These are phyloP conservation scores for Pangasius sanitwongsei DNA, from an alignment of 2,797 vertebrate genomes.

Conservation along the genomic window DNA sequence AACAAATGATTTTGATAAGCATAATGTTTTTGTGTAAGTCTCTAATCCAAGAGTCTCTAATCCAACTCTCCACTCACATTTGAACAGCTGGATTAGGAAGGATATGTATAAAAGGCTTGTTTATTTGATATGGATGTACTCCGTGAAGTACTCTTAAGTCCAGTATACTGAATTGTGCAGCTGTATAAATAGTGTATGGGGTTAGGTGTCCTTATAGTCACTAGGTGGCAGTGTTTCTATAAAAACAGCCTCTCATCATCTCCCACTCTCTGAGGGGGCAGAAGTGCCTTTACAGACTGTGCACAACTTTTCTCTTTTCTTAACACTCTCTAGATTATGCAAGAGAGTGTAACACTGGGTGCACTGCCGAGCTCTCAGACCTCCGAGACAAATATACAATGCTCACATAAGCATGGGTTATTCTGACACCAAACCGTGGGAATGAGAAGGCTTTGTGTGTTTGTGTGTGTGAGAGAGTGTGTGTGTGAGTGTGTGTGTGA, in stretches of 20 bases:
- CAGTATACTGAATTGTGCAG: not conserved
- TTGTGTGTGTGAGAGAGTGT: not conserved
- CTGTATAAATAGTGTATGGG: not conserved
- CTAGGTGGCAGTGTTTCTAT: constrained; percentile 64
- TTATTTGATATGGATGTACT: not conserved
- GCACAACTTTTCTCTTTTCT: constrained; percentile 22
- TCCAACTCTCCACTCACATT: not conserved
- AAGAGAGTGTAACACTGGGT: constrained; percentile 66
- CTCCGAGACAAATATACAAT: constrained; percentile 36
- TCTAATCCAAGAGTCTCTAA: not conserved
- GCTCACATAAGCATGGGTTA: constrained; percentile 21
- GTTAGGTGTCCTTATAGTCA: constrained; percentile 20
- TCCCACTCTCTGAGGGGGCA: not conserved
- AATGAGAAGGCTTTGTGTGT: constrained; percentile 10
- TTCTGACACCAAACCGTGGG: constrained; percentile 24
- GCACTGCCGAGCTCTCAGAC: constrained; percentile 47
- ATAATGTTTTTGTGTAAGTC: not conserved
- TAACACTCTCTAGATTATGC: constrained; percentile 64
- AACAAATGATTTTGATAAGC: not conserved
- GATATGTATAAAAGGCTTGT: not conserved
- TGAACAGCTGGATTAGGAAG: not conserved
- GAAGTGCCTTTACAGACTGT: not conserved
- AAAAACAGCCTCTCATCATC: not conserved
- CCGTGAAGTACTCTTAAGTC: not conserved
- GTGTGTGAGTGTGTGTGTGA: not conserved